Evolutionary conservation across 1,140 invertebrate genomes (phyloP), one percentile per base, ranked within the genome.

Genomic region (Doryteuthis pealeii): DNA sequence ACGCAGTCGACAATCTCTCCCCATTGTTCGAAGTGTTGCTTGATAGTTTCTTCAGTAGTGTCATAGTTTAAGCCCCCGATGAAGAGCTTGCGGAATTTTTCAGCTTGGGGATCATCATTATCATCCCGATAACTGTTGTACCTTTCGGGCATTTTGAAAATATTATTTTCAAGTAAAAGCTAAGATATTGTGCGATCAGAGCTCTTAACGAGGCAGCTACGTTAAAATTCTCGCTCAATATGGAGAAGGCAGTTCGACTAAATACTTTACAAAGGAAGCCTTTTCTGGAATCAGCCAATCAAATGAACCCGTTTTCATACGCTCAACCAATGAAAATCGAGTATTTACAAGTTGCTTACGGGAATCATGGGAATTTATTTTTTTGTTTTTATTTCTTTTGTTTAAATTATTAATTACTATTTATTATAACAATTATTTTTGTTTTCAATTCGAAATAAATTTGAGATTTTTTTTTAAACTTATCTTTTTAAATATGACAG

Each of bases 1-100:
- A 99, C 95, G 33, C 96, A 95, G 89, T 99, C 97, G 0, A 97
- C 94, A 78, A 99, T 95, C 85, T 97, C 95, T 40, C 98, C 98
- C 94, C 94, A 99, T 91, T 98, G 92, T 83, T 94, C 93, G 89
- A 98, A 99, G 89, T 98, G 96, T 74, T 93, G 92, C 83, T 96
- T 96, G 1, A 99, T 87, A 22, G 93, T 94, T 45, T 97, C 94
- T 86, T 99, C 96, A n/a, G 94, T 96, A n/a, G 97, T 99, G 83
- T 94, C 92, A 83, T 96, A 97, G 82, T 97, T 96, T 28, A 99
- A 89, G 8, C 97, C 98, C 40, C 98, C 98, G 85, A 84, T 81
- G 71, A 84, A 84, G 6, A 84, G 73, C 71, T 85, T 85, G 62
- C 82, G 79, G 77, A 82, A 84, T 74, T 83, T 80, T 62, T 84